Conservation (phyloP, 30 jellyfish, hydroid and myxozoan genomes). For the Catostylus mosaicus region DNA sequence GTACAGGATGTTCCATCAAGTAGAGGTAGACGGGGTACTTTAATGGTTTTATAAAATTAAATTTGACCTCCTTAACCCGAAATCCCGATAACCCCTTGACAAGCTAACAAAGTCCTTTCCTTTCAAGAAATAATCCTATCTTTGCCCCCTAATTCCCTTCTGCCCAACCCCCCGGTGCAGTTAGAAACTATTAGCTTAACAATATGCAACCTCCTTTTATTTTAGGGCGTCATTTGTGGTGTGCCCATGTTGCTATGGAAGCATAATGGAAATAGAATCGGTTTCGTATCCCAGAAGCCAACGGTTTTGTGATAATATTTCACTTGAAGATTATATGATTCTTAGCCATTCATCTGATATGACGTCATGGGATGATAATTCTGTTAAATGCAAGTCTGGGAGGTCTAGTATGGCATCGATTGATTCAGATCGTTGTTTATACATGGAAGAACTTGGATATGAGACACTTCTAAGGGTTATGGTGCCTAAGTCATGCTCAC, state of each 20-base stretch:
- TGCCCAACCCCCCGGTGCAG: no score
- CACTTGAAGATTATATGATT: conserved; percentile 41
- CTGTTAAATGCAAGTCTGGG: conserved; percentile 66
- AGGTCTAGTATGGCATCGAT: conserved; percentile 69
- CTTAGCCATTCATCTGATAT: conserved; percentile 90
- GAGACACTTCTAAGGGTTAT: conserved; percentile 38
- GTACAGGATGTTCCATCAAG: not conserved
- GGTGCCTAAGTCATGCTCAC: conserved; percentile 84
- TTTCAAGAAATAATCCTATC: not conserved
- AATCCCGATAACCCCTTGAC: no score
- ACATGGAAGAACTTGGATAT: conserved; percentile 57
- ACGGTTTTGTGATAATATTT: conserved; percentile 14
- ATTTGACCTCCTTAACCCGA: no score
- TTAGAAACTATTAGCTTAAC: no score
- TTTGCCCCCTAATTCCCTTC: no score
- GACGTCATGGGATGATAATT: conserved; percentile 68
- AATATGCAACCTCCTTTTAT: no score
- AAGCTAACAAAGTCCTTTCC: no score
- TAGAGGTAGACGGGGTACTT: not conserved
- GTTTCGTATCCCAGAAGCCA: conserved; percentile 86
- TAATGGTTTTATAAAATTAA: not conserved
- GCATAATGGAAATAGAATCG: conserved; percentile 61
- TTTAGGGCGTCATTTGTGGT: conserved; percentile 89
- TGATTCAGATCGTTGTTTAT: conserved; percentile 68
- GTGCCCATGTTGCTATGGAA: conserved; percentile 95